Evolutionary conservation across 2,797 vertebrate species (phyloP).

Genomic region (Erethizon dorsatum): DNA sequence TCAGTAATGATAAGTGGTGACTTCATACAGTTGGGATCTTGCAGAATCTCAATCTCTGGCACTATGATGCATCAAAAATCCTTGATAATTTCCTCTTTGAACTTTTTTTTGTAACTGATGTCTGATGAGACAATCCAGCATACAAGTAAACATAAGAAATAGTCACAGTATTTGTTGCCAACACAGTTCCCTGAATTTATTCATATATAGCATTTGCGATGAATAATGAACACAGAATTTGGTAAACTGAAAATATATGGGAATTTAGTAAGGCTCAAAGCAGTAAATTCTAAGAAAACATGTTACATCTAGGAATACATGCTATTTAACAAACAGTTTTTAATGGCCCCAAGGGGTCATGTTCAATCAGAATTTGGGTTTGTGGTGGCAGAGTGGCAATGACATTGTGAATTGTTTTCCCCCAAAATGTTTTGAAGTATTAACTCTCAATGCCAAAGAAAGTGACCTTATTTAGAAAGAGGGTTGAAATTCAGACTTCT

Average conservation of each 20-base stretch:
- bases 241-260: neutral
- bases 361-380: neutral
- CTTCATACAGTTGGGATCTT: neutral
- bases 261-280: neutral
- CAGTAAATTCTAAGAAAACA: neutral
- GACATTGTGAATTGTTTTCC: neutral
- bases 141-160: neutral
- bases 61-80: neutral
- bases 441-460: neutral
- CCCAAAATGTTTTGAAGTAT: neutral
- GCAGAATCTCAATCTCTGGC: neutral
- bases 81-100: neutral
- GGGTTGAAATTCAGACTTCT: no score
- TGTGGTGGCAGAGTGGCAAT: neutral
- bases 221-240: neutral
- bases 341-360: neutral
- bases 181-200: neutral
- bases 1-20: neutral
- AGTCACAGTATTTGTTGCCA: neutral
- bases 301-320: neutral
- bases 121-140: neutral
- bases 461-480: neutral
- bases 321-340: neutral
- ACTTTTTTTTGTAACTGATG: neutral
- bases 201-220: neutral